These are phyloP conservation scores for Ormyrus rosae DNA, from an alignment of 2,888 invertebrate genomes.

Conservation along the genomic window DNA sequence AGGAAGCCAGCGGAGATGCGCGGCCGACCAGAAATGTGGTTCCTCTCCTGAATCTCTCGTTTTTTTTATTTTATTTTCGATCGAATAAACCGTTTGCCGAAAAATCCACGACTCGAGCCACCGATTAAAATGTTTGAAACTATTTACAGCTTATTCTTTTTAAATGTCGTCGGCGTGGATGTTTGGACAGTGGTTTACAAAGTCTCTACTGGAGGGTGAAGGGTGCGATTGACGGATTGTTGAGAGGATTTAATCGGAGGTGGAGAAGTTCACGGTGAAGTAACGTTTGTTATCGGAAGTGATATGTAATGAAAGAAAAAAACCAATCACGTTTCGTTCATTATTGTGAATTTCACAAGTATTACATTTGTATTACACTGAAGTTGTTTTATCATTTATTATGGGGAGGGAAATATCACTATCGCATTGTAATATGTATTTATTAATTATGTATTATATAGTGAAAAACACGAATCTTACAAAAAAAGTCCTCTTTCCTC, in stretches of 20 bases:
- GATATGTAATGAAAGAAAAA: slow-evolving; percentile 62
- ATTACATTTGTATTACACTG: slow-evolving; percentile 68
- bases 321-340: slow-evolving; percentile 64
- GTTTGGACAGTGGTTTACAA: too few relatives aligned
- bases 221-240: background rate
- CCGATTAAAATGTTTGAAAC: too few relatives aligned
- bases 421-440: slow-evolving; percentile 59
- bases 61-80: background rate
- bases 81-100: too few relatives aligned
- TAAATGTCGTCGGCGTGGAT: too few relatives aligned
- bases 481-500: slow-evolving; percentile 51
- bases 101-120: too few relatives aligned
- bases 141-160: too few relatives aligned
- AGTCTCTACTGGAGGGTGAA: background rate
- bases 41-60: slow-evolving; percentile 25
- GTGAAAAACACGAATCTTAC: slow-evolving; percentile 63
- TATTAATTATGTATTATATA: slow-evolving; percentile 54
- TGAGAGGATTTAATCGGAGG: slow-evolving; percentile 15
- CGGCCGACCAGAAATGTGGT: slow-evolving; percentile 61
- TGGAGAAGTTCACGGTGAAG: slow-evolving; percentile 10
- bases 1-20: slow-evolving; percentile 71
- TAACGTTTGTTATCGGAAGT: slow-evolving; percentile 43
- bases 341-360: slow-evolving; percentile 69
- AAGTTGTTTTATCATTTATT: slow-evolving; percentile 47
- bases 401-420: slow-evolving; percentile 57